Percentiles rank a stretch among this genome's conserved stretches.
Conservation (phyloP, 2,888 invertebrate species). For the Sinotaia quadrata region DNA sequence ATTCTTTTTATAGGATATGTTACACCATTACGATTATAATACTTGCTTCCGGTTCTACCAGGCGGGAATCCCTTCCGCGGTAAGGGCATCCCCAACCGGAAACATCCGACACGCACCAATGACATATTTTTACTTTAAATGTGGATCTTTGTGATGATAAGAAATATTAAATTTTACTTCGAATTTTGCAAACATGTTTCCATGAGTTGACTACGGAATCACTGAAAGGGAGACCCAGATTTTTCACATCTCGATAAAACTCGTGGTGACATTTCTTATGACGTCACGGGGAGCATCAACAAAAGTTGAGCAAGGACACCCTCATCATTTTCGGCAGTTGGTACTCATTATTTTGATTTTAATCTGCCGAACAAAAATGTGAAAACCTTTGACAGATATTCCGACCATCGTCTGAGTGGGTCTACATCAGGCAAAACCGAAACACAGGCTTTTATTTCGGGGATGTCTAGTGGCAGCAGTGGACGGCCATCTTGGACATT, state of each 20-base stretch:
- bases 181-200: slow-evolving; percentile 19
- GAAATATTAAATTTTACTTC: no score
- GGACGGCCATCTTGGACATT: slow-evolving; percentile 60
- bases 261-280: slow-evolving; percentile 46
- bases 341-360: slow-evolving; percentile 10
- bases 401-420: slow-evolving; percentile 28
- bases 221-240: slow-evolving; percentile 18
- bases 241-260: slow-evolving; percentile 36
- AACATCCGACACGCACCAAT: slow-evolving; percentile 44
- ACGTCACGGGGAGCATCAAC: slow-evolving; percentile 64
- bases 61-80: slow-evolving; percentile 48
- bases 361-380: slow-evolving; percentile 19
- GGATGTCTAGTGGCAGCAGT: slow-evolving; percentile 56
- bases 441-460: slow-evolving; percentile 37
- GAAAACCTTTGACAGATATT: slow-evolving; percentile 30
- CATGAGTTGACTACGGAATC: slow-evolving; percentile 9
- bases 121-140: slow-evolving; percentile 27
- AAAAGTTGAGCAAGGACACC: slow-evolving; percentile 53
- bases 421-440: slow-evolving; percentile 22
- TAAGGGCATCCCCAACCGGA: slow-evolving; percentile 48
- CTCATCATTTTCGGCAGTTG: slow-evolving; percentile 33
- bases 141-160: slow-evolving; percentile 19
- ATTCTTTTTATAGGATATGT: background rate
- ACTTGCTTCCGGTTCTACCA: slow-evolving; percentile 37
- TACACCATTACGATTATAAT: slow-evolving; percentile 18